Evolutionary conservation across 1,140 invertebrate species (phyloP), one percentile per base, ranked within the genome.

Genomic region (Tetraneura akinire): DNA sequence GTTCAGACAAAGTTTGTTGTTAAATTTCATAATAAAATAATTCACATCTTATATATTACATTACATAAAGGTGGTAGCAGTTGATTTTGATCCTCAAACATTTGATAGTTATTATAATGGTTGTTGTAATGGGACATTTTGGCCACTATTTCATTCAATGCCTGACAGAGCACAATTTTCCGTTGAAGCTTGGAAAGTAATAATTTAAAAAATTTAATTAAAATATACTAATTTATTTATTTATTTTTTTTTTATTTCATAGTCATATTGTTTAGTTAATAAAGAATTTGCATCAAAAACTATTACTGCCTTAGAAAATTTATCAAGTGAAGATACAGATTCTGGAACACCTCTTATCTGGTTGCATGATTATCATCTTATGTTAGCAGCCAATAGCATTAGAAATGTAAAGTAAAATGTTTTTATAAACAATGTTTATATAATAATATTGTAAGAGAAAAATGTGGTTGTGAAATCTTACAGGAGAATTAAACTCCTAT

Each of bases 321-420:
- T 84, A 21, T 88, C 89, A 18, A 81, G 84, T 62, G 84, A 85
- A 66, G 83, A 82, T 10, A 87, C 89, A 74, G 87, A 86, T 82
- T 87, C 87, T 83, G 88, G 87, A 82, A 87, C 87, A 10, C 94
- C 94, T 0, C 88, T 96, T 21, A 90, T 96, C 0, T 96, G 94
- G 95, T 90, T 96, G 16, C 94, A 96, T 83, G 95, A 96, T 85
- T 96, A 96, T 85, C 95, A 96, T 84, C 87, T 96, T 6, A 96
- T 96, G 93, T 86, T 95, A 81, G 92, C 93, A 8, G 92, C 94
- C 23, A 95, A 94, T 85, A 94, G 92, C 90, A 92, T 96, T 55
- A 88, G 94, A 81, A 80, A 80, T 57, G 81, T 82, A 71, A 82
- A 64, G 21, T 55, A 53, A 42, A 57, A 68, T n/a, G 2, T 71